A percentile compares a stretch with the other conserved stretches of the same genome.
phyloP scores from a whole-genome alignment of 2,888 invertebrate genomes.

The Mechanitis mazaeus region DNA sequence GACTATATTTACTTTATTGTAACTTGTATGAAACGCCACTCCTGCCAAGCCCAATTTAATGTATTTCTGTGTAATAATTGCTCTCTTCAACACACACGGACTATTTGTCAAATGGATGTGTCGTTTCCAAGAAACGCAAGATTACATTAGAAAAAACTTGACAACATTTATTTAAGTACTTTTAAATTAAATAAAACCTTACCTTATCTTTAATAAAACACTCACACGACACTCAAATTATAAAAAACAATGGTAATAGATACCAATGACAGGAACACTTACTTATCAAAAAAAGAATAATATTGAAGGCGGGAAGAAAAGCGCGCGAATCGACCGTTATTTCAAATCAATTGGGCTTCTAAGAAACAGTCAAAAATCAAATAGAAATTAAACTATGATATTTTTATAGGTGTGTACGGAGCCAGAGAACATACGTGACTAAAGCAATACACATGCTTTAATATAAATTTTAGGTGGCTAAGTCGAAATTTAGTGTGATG shows the following conservation, averaged over 20 bases:
- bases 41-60: constrained; percentile 64
- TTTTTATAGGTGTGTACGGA: constrained; percentile 46
- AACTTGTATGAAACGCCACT: constrained; percentile 50
- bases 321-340: constrained; percentile 46
- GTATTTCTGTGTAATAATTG: constrained; percentile 56
- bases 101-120: constrained; percentile 40
- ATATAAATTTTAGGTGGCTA: constrained; percentile 65
- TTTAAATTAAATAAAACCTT: constrained; percentile 18
- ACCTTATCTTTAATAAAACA: constrained; percentile 20
- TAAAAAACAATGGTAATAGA: constrained; percentile 36
- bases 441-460: constrained; percentile 57
- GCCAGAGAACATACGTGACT: constrained; percentile 65
- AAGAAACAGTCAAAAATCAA: constrained; percentile 4
- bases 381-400: constrained; percentile 5
- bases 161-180: background rate
- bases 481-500: constrained; percentile 51
- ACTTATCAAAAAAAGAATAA: constrained; percentile 46
- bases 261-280: constrained; percentile 46
- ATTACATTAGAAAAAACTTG: constrained; percentile 12
- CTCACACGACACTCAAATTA: constrained; percentile 35
- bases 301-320: constrained; percentile 50
- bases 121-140: constrained; percentile 18
- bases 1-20: constrained; percentile 50
- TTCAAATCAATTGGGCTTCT: constrained; percentile 6
- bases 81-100: constrained; percentile 36